phyloP scores from a whole-genome alignment of 2,888 invertebrate genomes.

The Drosophila austrosaltans region DNA sequence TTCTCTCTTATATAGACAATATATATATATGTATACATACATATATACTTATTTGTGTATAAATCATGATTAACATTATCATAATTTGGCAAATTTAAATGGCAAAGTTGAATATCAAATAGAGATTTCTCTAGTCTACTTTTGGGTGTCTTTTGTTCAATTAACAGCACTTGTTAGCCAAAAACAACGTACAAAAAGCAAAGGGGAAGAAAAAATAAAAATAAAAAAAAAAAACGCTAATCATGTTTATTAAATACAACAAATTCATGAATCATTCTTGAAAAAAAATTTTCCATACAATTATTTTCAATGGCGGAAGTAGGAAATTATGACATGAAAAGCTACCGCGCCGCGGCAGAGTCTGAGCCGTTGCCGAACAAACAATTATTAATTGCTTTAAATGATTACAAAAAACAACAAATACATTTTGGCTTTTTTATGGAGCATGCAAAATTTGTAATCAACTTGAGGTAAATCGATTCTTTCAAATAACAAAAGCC shows the following conservation, averaged over 20 bases:
- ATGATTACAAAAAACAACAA: slow-evolving; percentile 6
- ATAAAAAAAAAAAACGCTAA: neutral
- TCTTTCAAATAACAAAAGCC: slow-evolving; percentile 7
- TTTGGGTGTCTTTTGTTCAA: slow-evolving; percentile 7
- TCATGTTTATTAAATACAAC: slow-evolving; percentile 17
- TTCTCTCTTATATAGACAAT: neutral
- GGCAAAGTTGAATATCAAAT: neutral
- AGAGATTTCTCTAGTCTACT: slow-evolving; percentile 6
- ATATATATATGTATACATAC: neutral
- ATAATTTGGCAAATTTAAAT: neutral
- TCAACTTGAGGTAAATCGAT: slow-evolving; percentile 8
- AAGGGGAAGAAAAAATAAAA: neutral
- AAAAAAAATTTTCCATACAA: slow-evolving; percentile 57
- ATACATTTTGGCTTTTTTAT: neutral
- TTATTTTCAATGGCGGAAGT: slow-evolving; percentile 63
- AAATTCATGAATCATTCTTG: slow-evolving; percentile 17
- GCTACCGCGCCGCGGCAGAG: slow-evolving; percentile 26
- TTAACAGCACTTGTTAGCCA: slow-evolving; percentile 5
- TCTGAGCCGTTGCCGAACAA: neutral
- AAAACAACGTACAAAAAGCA: neutral
- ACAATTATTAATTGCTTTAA: slow-evolving; percentile 12
- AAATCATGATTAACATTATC: slow-evolving; percentile 1
- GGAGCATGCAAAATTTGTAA: slow-evolving; percentile 13
- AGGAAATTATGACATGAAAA: slow-evolving; percentile 67
- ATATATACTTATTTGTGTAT: neutral